phyloP scores from a whole-genome alignment of 2,113 vertebrate species.

The Columba janthina region DNA sequence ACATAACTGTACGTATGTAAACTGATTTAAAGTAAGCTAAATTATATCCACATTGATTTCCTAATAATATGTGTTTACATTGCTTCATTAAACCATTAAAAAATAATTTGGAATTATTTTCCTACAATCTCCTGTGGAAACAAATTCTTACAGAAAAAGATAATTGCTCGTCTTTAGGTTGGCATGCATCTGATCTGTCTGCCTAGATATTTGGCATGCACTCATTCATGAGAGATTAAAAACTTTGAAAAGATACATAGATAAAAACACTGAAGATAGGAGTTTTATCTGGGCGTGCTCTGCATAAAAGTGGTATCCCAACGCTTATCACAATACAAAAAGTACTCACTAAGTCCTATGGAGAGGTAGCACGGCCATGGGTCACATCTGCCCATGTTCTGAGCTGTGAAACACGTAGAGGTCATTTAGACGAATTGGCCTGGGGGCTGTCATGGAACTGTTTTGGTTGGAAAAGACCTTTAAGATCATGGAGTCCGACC shows the following conservation, averaged over 20 bases:
- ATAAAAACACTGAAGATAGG: fast-evolving
- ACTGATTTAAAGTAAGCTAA: background rate
- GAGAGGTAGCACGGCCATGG: background rate
- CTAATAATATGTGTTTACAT: slow-evolving; percentile 14
- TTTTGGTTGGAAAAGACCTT: too few relatives aligned
- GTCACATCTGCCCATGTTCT: fast-evolving
- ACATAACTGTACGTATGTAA: background rate
- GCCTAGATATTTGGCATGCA: background rate
- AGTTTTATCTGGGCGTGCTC: background rate
- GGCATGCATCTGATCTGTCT: background rate
- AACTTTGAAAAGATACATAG: background rate
- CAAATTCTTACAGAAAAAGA: background rate
- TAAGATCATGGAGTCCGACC: too few relatives aligned
- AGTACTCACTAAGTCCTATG: background rate
- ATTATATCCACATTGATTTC: background rate
- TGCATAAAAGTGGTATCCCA: background rate
- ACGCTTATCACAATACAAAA: background rate
- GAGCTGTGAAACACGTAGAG: background rate
- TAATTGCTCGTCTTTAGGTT: background rate
- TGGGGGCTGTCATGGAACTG: background rate
- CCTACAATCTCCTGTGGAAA: background rate
- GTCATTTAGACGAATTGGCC: background rate
- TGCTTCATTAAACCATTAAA: background rate
- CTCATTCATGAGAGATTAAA: background rate
- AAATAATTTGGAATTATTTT: slow-evolving; percentile 44